Evolutionary conservation across 1,140 invertebrate species (phyloP).

Genomic region (Drosophila subobscura): DNA sequence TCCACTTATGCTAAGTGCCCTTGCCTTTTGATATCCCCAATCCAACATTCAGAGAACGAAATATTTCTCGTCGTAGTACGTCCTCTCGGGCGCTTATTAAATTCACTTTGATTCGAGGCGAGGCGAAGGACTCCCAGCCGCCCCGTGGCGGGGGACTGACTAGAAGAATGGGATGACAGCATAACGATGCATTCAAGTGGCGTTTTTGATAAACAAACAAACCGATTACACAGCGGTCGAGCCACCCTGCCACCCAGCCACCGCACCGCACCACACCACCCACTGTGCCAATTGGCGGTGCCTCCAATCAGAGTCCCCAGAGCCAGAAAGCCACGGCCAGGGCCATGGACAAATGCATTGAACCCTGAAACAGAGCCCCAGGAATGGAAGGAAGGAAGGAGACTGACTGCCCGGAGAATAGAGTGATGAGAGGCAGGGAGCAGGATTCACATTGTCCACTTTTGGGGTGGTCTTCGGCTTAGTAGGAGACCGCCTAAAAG

Average conservation of each 20-base stretch:
- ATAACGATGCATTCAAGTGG: slow-evolving; percentile 73
- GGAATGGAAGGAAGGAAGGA: background rate
- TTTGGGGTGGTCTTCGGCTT: slow-evolving; percentile 36
- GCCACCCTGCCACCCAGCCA: background rate
- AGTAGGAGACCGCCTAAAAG: slow-evolving; percentile 29
- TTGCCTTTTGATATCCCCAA: slow-evolving; percentile 24
- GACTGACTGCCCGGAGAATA: background rate
- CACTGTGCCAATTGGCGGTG: slow-evolving; percentile 50
- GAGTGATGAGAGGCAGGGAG: background rate
- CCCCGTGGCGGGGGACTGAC: slow-evolving; percentile 1
- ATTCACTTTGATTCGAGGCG: slow-evolving; percentile 18
- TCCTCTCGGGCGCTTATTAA: slow-evolving; percentile 25
- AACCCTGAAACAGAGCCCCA: slow-evolving; percentile 20
- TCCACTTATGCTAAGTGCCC: slow-evolving; percentile 46
- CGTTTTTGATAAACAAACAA: slow-evolving; percentile 70
- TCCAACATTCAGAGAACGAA: slow-evolving; percentile 13
- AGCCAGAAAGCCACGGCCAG: background rate
- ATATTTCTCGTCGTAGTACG: background rate
- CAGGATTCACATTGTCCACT: slow-evolving; percentile 28
- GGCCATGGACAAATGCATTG: slow-evolving; percentile 28
- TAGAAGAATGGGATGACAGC: slow-evolving; percentile 41
- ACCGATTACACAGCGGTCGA: slow-evolving; percentile 74
- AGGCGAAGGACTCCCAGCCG: background rate
- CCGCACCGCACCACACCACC: slow-evolving; percentile 13
- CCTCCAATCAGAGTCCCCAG: slow-evolving; percentile 18